Evolutionary conservation across 37 sponge, comb jelly and placozoan species (phyloP).

Genomic region (Petrosia ficiformis): DNA sequence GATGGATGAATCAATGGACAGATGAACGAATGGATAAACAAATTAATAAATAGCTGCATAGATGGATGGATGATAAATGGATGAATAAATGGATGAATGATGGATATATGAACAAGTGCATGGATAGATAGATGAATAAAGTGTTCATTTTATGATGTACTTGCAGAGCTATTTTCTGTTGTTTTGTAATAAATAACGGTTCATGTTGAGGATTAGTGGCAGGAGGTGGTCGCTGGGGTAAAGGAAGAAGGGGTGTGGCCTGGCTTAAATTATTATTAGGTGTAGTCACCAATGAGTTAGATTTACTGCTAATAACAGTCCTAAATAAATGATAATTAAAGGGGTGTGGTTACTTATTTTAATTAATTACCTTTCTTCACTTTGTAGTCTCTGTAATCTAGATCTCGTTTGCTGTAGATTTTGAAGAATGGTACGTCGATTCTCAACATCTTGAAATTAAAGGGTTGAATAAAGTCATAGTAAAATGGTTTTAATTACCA

Average conservation of each 20-base stretch:
- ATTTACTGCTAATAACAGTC: background rate
- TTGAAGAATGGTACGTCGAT: constrained; percentile 44
- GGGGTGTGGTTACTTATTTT: background rate
- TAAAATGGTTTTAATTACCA: no score
- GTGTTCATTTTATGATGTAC: no score
- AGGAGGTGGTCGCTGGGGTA: background rate
- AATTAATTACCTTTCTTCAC: constrained; percentile 20
- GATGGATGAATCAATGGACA: no score
- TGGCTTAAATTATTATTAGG: background rate
- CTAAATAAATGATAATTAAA: background rate
- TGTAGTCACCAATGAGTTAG: background rate
- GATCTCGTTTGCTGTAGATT: constrained; percentile 47
- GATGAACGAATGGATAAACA: no score
- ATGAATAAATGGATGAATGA: no score
- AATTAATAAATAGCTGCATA: no score
- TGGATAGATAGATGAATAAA: no score
- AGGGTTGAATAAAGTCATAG: no score
- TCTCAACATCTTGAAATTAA: constrained; percentile 11
- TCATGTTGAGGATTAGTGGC: background rate
- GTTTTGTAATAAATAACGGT: no score
- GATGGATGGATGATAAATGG: no score
- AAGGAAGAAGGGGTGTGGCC: background rate
- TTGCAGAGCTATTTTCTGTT: background rate
- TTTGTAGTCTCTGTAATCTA: constrained; percentile 43
- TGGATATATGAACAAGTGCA: no score